These are phyloP conservation scores for Varanus komodoensis DNA, from an alignment of 2,113 vertebrate genomes.

Conservation along the genomic window DNA sequence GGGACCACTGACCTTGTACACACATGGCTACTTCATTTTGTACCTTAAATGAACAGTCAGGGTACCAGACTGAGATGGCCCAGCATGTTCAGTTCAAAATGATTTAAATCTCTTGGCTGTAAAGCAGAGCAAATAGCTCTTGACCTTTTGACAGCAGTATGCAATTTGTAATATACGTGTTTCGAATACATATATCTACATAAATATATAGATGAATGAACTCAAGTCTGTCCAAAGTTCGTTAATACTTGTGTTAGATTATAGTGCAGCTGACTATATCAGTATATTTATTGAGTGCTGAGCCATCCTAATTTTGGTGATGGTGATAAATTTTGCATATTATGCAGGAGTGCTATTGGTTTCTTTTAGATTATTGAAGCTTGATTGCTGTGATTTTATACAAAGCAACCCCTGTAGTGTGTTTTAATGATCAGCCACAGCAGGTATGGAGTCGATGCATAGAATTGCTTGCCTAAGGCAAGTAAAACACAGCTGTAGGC, in stretches of 20 bases:
- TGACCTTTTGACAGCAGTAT: constrained; percentile 73
- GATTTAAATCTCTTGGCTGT: constrained; percentile 66
- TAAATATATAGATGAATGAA: constrained; percentile 70
- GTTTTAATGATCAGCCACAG: constrained; percentile 71
- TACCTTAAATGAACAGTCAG: constrained; percentile 54
- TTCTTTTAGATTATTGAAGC: constrained; percentile 83
- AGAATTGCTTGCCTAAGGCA: constrained; percentile 71
- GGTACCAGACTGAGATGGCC: constrained; percentile 65
- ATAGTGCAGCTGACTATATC: constrained; percentile 82
- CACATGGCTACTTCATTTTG: constrained; percentile 41
- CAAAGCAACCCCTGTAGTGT: constrained; percentile 72
- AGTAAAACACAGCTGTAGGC: constrained; percentile 68
- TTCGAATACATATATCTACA: constrained; percentile 57
- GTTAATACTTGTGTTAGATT: constrained; percentile 80
- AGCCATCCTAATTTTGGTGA: constrained; percentile 77
- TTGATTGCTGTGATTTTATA: constrained; percentile 80
- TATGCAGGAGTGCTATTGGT: constrained; percentile 84
- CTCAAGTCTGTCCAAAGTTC: constrained; percentile 75
- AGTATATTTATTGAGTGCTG: constrained; percentile 86
- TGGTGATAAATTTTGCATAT: constrained; percentile 76
- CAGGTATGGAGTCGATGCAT: constrained; percentile 55
- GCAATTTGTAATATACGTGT: constrained; percentile 77
- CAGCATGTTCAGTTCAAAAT: constrained; percentile 55
- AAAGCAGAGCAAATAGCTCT: constrained; percentile 66
- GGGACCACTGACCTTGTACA: neutral